Evolutionary conservation across 2,888 invertebrate species (phyloP).

Genomic region (Proisotoma minuta): DNA sequence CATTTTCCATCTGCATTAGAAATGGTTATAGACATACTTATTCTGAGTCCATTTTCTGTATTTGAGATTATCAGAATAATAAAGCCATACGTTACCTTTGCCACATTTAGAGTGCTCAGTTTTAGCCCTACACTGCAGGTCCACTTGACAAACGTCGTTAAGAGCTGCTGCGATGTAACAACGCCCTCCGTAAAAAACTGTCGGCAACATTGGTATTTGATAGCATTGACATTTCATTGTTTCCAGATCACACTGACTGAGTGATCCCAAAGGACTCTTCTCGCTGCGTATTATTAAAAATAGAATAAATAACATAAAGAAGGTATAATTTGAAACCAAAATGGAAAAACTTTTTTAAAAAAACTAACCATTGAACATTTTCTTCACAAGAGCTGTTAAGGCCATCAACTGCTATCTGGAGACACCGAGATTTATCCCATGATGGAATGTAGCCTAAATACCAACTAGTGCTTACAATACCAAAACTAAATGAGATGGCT

Average conservation of each 20-base stretch:
- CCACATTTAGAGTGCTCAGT: conserved; percentile 35
- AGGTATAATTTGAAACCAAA: not conserved
- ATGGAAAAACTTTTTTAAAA: not conserved
- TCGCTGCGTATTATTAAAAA: too few species aligned
- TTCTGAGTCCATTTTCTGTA: too few species aligned
- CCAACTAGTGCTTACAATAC: not conserved
- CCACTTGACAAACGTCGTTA: conserved; percentile 45
- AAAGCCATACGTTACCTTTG: not conserved
- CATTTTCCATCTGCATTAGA: conserved; percentile 46
- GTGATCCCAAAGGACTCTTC: conserved; percentile 38
- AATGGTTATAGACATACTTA: too few species aligned
- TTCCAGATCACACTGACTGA: conserved; percentile 43
- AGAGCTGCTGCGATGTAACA: conserved; percentile 45
- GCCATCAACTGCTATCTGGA: conserved; percentile 41
- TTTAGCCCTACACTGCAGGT: conserved; percentile 37
- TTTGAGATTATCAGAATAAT: too few species aligned
- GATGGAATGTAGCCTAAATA: not conserved
- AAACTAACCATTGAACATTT: conserved; percentile 18
- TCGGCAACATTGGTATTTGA: conserved; percentile 40
- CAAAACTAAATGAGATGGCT: too few species aligned
- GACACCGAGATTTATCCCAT: conserved; percentile 46
- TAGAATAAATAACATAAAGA: conserved; percentile 22
- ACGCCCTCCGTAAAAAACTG: conserved; percentile 38
- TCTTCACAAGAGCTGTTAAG: conserved; percentile 43
- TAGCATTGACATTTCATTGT: conserved; percentile 44